These are phyloP conservation scores for Riptortus pedestris DNA, from an alignment of 1,140 invertebrate species.

Conservation along the genomic window DNA sequence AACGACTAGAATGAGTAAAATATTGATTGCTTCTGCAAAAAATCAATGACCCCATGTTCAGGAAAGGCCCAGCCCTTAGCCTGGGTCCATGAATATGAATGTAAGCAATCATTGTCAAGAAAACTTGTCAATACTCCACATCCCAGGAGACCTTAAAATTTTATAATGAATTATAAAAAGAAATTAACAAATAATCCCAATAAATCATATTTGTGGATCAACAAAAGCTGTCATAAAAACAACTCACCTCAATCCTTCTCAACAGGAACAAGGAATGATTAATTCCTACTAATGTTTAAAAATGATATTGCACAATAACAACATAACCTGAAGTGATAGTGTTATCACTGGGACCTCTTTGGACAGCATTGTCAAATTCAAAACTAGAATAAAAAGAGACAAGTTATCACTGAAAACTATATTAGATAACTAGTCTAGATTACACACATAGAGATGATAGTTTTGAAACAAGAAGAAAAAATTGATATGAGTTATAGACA, in stretches of 20 bases:
- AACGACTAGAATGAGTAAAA: neutral
- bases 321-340: neutral
- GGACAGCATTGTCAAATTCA: too few relatives aligned
- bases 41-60: conserved; percentile 1
- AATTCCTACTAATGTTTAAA: neutral
- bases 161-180: neutral
- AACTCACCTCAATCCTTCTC: neutral
- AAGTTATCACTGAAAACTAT: too few relatives aligned
- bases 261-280: neutral
- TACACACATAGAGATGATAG: too few relatives aligned
- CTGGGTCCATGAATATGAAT: neutral
- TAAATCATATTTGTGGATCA: neutral
- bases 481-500: too few relatives aligned
- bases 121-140: neutral
- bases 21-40: conserved; percentile 15
- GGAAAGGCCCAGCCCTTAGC: neutral
- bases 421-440: too few relatives aligned
- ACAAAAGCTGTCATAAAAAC: neutral
- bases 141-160: neutral
- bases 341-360: too few relatives aligned
- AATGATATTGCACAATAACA: neutral
- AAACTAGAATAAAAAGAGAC: too few relatives aligned
- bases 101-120: neutral
- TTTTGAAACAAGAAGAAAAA: too few relatives aligned
- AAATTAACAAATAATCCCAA: neutral